phyloP scores from a whole-genome alignment of 2,113 vertebrate genomes.

The Tetrax tetrax region DNA sequence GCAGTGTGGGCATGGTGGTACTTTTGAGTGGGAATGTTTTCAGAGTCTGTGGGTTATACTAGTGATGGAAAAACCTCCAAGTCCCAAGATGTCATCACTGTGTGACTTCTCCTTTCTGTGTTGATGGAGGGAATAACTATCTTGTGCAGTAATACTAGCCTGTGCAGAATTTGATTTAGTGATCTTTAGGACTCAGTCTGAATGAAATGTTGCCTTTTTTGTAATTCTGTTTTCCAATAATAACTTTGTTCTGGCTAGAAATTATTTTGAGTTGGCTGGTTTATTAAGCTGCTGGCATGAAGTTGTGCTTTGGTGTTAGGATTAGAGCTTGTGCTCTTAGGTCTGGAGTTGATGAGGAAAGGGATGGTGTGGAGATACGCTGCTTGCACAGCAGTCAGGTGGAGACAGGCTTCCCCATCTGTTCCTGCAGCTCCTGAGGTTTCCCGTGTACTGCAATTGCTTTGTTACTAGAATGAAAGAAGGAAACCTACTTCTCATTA shows the following conservation, averaged over 20 bases:
- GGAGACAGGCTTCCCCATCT: neutral
- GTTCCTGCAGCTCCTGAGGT: neutral
- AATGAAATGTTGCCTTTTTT: neutral
- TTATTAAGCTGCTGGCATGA: neutral
- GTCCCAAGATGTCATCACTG: neutral
- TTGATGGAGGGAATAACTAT: neutral
- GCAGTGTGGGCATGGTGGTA: neutral
- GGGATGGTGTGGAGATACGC: neutral
- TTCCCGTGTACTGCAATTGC: neutral
- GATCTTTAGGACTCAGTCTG: neutral
- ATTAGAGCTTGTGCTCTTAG: neutral
- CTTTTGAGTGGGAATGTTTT: neutral
- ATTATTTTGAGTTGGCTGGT: neutral
- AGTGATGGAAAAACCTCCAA: neutral
- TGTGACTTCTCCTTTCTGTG: neutral
- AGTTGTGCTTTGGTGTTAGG: neutral
- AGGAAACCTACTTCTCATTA: neutral
- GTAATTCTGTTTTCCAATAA: neutral
- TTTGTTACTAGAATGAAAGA: neutral
- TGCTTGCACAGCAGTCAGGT: neutral
- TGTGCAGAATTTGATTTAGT: neutral
- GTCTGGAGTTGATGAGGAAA: neutral
- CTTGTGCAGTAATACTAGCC: neutral
- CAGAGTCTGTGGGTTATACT: neutral
- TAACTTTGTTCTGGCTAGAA: neutral